A percentile compares a stretch with the other conserved stretches of the same genome.
Evolutionary conservation across 2,888 invertebrate species (phyloP).

Genomic region (Scaptomyza cyrtandrae): DNA sequence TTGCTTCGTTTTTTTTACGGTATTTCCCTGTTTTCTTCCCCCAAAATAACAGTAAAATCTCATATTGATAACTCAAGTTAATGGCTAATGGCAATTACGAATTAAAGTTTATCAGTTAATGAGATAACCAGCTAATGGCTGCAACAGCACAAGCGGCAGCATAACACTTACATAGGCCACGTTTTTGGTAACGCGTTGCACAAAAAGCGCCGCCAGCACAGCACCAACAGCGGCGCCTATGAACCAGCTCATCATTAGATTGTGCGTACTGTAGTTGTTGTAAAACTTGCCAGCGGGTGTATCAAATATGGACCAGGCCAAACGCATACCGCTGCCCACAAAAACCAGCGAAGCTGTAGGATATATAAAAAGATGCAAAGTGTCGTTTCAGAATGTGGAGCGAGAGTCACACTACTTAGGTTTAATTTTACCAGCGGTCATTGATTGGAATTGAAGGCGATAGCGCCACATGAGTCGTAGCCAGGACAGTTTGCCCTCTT

Average conservation of each 20-base stretch:
- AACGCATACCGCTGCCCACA: slow-evolving; percentile 77
- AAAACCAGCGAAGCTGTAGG: slow-evolving; percentile 73
- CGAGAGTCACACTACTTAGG: not conserved
- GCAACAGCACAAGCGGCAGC: slow-evolving; percentile 19
- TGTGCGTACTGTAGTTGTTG: slow-evolving; percentile 58
- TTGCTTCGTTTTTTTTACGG: not conserved
- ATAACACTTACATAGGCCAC: slow-evolving; percentile 81
- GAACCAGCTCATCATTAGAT: slow-evolving; percentile 81
- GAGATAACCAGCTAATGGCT: slow-evolving; percentile 54
- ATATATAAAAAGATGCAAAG: slow-evolving; percentile 6
- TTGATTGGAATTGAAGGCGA: slow-evolving; percentile 77
- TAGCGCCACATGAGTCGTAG: slow-evolving; percentile 72
- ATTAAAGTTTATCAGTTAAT: slow-evolving; percentile 57
- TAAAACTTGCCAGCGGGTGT: slow-evolving; percentile 69
- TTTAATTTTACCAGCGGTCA: slow-evolving; percentile 70
- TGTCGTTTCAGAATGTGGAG: not conserved
- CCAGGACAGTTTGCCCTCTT: slow-evolving; percentile 70
- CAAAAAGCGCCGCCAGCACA: slow-evolving; percentile 71
- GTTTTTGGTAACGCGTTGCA: slow-evolving; percentile 79
- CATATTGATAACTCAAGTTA: slow-evolving; percentile 31
- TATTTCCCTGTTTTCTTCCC: slow-evolving; percentile 6
- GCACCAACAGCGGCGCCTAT: slow-evolving; percentile 78
- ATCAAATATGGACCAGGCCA: slow-evolving; percentile 80
- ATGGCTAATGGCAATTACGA: slow-evolving; percentile 56
- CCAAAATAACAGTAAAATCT: not conserved